Conservation (phyloP, 2,888 invertebrate genomes). For the Nephrotoma flavescens region DNA sequence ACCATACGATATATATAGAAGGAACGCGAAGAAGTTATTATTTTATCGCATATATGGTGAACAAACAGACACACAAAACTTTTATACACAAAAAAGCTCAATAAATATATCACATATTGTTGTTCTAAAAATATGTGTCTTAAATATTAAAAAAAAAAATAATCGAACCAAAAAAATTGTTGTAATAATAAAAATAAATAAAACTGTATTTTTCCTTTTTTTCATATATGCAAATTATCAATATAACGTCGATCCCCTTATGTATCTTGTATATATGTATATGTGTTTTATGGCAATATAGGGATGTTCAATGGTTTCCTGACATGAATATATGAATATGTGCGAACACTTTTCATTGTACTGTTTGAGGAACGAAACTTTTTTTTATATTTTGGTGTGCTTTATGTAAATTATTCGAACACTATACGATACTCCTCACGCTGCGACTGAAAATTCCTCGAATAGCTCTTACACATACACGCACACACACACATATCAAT, state of each 20-base stretch:
- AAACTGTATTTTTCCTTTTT: not conserved
- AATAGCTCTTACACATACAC: not conserved
- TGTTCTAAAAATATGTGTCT: not conserved
- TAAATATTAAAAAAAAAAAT: not conserved
- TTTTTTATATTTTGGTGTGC: not conserved
- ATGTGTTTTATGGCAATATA: not conserved
- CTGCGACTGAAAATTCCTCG: not conserved
- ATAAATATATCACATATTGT: not conserved
- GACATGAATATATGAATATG: not conserved
- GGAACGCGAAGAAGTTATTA: not conserved
- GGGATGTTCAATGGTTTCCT: not conserved
- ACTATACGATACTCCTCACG: not conserved
- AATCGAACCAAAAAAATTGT: not conserved
- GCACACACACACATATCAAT: not conserved
- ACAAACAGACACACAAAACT: not conserved
- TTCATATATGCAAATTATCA: not conserved
- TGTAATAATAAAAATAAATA: not conserved
- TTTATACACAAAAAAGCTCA: not conserved
- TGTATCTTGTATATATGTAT: not conserved
- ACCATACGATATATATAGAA: not conserved
- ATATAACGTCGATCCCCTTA: not conserved
- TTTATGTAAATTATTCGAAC: not conserved
- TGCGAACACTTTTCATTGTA: not conserved
- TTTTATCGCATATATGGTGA: not conserved
- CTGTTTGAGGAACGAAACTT: not conserved